phyloP scores from a whole-genome alignment of 1,140 invertebrate genomes.

The Dermatophagoides farinae region DNA sequence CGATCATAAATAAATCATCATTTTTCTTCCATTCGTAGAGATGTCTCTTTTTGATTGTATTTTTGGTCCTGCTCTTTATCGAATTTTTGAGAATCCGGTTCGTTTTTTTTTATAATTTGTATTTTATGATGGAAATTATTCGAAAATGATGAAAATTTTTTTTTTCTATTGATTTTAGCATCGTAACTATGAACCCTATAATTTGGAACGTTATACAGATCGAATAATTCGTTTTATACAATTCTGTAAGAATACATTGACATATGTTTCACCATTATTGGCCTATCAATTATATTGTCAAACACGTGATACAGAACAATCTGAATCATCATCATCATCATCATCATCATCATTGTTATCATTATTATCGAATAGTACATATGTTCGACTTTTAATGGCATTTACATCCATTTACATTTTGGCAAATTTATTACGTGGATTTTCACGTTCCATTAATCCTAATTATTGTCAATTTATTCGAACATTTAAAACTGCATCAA shows the following conservation, averaged over 20 bases:
- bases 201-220: slow-evolving; percentile 46
- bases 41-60: not conserved
- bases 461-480: slow-evolving; percentile 53
- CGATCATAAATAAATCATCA: no score
- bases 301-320: no score
- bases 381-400: slow-evolving; percentile 7
- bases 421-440: slow-evolving; percentile 29
- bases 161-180: slow-evolving; percentile 23
- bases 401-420: slow-evolving; percentile 2
- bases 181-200: slow-evolving; percentile 38
- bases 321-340: no score
- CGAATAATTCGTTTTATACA: slow-evolving; percentile 40
- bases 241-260: slow-evolving; percentile 44
- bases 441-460: slow-evolving; percentile 45
- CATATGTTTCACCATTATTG: slow-evolving; percentile 54
- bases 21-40: no score
- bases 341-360: no score
- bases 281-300: slow-evolving; percentile 42
- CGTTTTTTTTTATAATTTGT: no score
- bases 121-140: no score
- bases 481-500: slow-evolving; percentile 33
- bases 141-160: not conserved
- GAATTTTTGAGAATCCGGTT: slow-evolving; percentile 1
- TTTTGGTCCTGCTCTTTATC: slow-evolving; percentile 2
- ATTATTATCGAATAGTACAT: not conserved